Percentiles rank a stretch among this genome's conserved stretches.
These are phyloP conservation scores for Heliothis subflexa DNA, from an alignment of 1,140 invertebrate species.

Conservation along the genomic window DNA sequence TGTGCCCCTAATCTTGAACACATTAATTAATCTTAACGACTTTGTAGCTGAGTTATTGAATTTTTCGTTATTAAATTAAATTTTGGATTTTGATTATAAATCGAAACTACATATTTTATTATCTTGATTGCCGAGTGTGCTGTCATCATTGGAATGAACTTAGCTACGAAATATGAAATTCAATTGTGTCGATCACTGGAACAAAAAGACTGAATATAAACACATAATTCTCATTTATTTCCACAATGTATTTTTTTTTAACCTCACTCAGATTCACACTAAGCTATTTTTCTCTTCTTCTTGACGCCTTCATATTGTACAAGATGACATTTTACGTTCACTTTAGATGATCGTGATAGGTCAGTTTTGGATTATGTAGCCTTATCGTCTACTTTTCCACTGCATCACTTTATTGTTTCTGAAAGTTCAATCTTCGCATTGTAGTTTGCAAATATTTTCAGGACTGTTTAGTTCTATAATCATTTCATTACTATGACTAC, in stretches of 20 bases:
- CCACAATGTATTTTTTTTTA: too few relatives aligned
- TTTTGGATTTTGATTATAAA: not conserved
- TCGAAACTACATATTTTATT: not conserved
- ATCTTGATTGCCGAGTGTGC: not conserved
- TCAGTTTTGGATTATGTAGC: not conserved
- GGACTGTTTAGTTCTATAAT: not conserved
- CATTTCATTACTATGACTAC: not conserved
- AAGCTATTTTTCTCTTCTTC: too few relatives aligned
- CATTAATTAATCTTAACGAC: slow-evolving; percentile 11
- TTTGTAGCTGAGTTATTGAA: not conserved
- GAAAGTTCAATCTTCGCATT: not conserved
- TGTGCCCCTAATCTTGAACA: not conserved
- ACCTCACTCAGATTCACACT: too few relatives aligned
- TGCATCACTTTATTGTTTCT: not conserved
- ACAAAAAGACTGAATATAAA: too few relatives aligned
- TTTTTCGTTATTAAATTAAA: not conserved
- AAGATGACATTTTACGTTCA: slow-evolving; percentile 7
- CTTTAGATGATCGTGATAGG: slow-evolving; percentile 26
- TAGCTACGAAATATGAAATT: too few relatives aligned
- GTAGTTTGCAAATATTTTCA: not conserved
- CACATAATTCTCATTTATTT: too few relatives aligned
- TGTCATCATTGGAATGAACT: too few relatives aligned
- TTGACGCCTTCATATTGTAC: not conserved
- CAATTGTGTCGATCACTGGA: too few relatives aligned
- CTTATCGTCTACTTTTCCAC: slow-evolving; percentile 15